phyloP scores from a whole-genome alignment of 2,888 invertebrate species.

The Cotesia congregata region DNA sequence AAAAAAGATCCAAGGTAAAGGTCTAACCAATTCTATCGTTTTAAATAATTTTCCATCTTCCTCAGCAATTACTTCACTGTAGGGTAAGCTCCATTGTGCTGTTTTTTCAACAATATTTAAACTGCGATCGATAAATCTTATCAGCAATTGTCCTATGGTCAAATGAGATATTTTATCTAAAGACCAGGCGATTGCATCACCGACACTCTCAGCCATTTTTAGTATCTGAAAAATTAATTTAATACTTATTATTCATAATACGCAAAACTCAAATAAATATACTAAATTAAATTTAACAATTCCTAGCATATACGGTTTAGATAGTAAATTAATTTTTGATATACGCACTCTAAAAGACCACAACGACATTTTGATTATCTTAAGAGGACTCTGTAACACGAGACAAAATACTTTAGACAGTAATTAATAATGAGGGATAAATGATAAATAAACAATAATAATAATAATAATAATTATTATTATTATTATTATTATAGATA shows the following conservation, averaged over 20 bases:
- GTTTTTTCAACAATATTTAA: slow-evolving; percentile 74
- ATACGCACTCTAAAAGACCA: slow-evolving; percentile 37
- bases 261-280: too few species aligned
- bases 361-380: slow-evolving; percentile 18
- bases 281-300: neutral
- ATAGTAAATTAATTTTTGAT: slow-evolving; percentile 29
- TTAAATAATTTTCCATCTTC: slow-evolving; percentile 69
- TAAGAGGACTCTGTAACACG: slow-evolving; percentile 38
- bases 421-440: neutral
- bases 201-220: slow-evolving; percentile 38
- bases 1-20: slow-evolving; percentile 75
- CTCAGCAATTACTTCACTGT: slow-evolving; percentile 65
- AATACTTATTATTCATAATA: neutral
- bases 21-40: slow-evolving; percentile 72
- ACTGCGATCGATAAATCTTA: slow-evolving; percentile 61
- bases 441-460: slow-evolving; percentile 53
- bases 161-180: slow-evolving; percentile 42
- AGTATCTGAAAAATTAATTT: slow-evolving; percentile 29
- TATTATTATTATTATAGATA: slow-evolving; percentile 47
- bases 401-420: slow-evolving; percentile 15
- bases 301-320: neutral
- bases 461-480: too few species aligned
- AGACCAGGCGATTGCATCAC: slow-evolving; percentile 45
- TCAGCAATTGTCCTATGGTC: neutral
- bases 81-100: slow-evolving; percentile 74